Base-by-base conservation (phyloP, 2,888 invertebrate species). In the Cyaniris semiargus region DNA sequence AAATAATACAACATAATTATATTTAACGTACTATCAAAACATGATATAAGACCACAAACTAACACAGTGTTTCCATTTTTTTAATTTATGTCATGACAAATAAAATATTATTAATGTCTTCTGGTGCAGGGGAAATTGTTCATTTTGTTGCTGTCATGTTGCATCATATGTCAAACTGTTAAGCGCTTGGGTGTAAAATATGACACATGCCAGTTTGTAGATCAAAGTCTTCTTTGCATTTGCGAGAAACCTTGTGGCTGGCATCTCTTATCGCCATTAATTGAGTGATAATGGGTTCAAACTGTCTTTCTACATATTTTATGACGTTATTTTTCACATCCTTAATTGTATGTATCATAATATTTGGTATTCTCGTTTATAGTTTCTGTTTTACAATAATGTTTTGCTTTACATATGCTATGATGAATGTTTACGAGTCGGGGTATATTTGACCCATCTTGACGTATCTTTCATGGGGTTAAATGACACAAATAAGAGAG, bases 101-200 rank as follows among this genome's bases (percentile, higher is more conserved):
- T 74, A 53, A 74, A 72, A 53, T 27, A 74, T 74, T 74, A 74
- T 74, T 53, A 74, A 74, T 53, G 48, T 27, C 53, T 74, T 53
- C 44, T 48, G 74, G 53, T 53, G 74, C 74, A 74, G 27, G 27
- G 74, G 74, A 74, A 74, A 74, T 74, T 48, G 74, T 74, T 74
- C 23, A 74, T 74, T 74, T 74, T 6, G 74, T 74, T 27, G 74
- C 74, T 74, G 74, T 74, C 74, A 23, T 48, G 48, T 27, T 74
- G 74, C 53, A 74, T 48, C 74, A 48, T 53, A 74, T 48, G 74
- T 74, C 74, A 74, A 53, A 53, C 48, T 15, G n/a, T 53, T 74
- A 53, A 74, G 74, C 74, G 74, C 53, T 21, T 74, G 48, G 48
- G 74, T 27, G 53, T 53, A 53, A 21, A 71, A 71, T 34, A 38